phyloP scores from a whole-genome alignment of 2,797 vertebrate genomes.

The Helostoma temminkii region DNA sequence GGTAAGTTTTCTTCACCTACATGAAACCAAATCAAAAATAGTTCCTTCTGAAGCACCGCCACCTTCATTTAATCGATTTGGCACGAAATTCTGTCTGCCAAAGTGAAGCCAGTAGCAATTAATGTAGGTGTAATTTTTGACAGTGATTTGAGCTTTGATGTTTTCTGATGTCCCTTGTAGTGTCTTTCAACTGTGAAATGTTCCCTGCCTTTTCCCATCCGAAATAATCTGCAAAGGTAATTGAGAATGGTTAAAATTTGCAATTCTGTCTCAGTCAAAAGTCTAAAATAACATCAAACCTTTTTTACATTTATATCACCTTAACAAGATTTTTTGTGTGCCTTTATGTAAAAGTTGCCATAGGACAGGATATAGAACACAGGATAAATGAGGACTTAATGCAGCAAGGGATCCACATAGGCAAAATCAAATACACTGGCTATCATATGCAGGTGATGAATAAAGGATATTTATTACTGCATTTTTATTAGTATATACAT shows the following conservation, averaged over 20 bases:
- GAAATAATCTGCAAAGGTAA: conserved; percentile 39
- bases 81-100: conserved; percentile 18
- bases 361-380: not conserved
- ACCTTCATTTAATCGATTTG: conserved; percentile 45
- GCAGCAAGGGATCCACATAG: no score
- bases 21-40: conserved; percentile 48
- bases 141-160: conserved; percentile 53
- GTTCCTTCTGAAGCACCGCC: conserved; percentile 36
- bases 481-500: not conserved
- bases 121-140: conserved; percentile 48
- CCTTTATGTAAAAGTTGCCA: not conserved
- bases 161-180: conserved; percentile 18
- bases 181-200: conserved; percentile 33
- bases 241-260: conserved; percentile 31
- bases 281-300: no score
- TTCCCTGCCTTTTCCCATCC: conserved; percentile 19
- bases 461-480: no score
- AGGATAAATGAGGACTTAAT: no score
- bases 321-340: not conserved
- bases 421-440: no score
- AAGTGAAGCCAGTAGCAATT: conserved; percentile 46
- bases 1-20: conserved; percentile 29
- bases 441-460: no score
- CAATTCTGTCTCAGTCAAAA: conserved; percentile 21
- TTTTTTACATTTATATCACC: not conserved